Evolutionary conservation across 37 sponge, comb jelly and placozoan genomes (phyloP), one percentile per base, ranked within the genome.

Genomic region (Dysidea cf. avara): DNA sequence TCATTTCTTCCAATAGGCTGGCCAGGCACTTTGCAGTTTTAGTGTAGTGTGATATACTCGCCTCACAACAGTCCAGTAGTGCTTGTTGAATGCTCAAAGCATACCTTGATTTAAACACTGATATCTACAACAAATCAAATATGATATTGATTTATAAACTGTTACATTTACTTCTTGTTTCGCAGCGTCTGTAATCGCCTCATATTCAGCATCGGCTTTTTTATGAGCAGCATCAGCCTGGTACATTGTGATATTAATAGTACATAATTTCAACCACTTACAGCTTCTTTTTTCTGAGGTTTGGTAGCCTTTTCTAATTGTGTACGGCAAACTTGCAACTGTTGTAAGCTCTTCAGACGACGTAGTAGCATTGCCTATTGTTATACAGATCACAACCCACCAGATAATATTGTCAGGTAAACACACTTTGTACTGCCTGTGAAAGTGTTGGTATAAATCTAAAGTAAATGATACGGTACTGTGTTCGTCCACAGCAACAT

Each of bases 321-420:
- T n/a, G 37, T 30, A 35, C 55, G 65, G 72, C 68, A 66, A 5
- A 5, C 47, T n/a, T 72, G 39, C 9, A 78, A 58, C 14, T 22
- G 25, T 30, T 85, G 86, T 16, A 85, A 59, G 18, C 50, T 71
- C 2, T 7, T 33, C 20, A 78, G 52, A 33, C 86, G 33, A 2
- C 79, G 56, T 16, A 66, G 70, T 58, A 85, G 58, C 86, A 85
- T 85, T n/a, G 78, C 86, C 79, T 85, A 31, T 64, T 22, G n/a
- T 12, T 20, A 50, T 37, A 13, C 61, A 20, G 26, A 16, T 20
- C 21, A 20, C 26, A 9, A 26, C 18, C 26, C 61, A 58, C 35
- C 9, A 31, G 22, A 9, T 37, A 14, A 63, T 13, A 28, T 22
- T 28, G 7, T 56, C 7, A 56, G 14, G 7, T 13, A 39, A 5